A percentile compares a stretch with the other conserved stretches of the same genome.
phyloP scores from a whole-genome alignment of 2,113 vertebrate genomes.

The Eurystomus gularis region DNA sequence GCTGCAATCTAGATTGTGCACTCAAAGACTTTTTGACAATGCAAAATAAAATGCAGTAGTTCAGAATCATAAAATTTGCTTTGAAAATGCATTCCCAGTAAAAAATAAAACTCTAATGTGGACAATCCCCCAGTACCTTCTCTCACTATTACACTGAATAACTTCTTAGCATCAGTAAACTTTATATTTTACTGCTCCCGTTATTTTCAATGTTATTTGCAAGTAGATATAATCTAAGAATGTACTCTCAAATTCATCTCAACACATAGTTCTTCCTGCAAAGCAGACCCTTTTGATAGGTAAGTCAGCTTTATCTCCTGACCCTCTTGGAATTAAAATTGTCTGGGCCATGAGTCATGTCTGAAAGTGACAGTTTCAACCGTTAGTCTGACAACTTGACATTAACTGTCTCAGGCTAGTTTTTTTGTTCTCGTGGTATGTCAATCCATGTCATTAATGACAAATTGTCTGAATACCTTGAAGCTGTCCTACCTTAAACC shows the following conservation, averaged over 20 bases:
- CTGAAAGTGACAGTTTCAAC: background rate
- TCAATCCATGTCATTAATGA: background rate
- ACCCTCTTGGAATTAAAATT: conserved; percentile 10
- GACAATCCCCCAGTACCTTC: background rate
- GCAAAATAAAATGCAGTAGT: background rate
- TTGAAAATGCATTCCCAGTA: background rate
- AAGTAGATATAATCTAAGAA: background rate
- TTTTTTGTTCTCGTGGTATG: background rate
- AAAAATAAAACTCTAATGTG: background rate
- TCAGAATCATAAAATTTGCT: background rate
- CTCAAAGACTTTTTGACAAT: background rate
- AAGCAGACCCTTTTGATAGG: background rate
- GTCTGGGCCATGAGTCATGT: conserved; percentile 21
- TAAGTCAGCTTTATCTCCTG: conserved; percentile 13
- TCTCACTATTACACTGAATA: background rate
- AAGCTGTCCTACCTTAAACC: background rate
- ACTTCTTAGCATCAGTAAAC: background rate
- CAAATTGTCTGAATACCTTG: background rate
- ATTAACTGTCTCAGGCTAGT: background rate
- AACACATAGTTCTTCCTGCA: background rate
- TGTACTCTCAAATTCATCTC: background rate
- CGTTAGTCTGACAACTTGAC: background rate
- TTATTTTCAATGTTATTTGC: background rate
- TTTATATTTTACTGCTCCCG: background rate
- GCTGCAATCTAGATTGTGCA: background rate